Conservation (phyloP, 1,140 invertebrate genomes). For the Helicoverpa armigera region DNA sequence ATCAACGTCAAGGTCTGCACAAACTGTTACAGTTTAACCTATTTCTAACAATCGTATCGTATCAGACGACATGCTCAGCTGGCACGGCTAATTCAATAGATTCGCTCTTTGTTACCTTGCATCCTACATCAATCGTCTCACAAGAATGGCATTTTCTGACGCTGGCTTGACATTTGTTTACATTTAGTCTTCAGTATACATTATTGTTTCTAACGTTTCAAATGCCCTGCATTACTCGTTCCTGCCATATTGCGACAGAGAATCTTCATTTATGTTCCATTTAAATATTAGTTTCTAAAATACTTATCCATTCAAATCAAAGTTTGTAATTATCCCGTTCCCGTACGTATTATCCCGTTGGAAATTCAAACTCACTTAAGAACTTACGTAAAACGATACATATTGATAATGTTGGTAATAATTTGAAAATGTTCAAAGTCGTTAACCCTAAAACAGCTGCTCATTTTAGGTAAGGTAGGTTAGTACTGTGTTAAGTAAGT, state of each 20-base stretch:
- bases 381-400: neutral
- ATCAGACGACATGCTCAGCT: neutral
- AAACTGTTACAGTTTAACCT: neutral
- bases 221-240: neutral
- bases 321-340: no score
- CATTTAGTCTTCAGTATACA: neutral
- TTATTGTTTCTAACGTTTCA: constrained; percentile 3
- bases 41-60: neutral
- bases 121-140: neutral
- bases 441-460: constrained; percentile 5
- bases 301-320: neutral
- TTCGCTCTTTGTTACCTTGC: constrained; percentile 22
- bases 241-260: neutral
- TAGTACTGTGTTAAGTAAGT: neutral
- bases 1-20: neutral
- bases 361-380: neutral
- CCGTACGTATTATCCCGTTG: no score
- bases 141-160: neutral
- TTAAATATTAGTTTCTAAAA: neutral
- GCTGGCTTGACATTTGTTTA: constrained; percentile 7
- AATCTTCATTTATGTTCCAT: neutral
- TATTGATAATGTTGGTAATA: neutral
- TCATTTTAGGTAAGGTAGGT: neutral
- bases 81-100: neutral
- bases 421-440: constrained; percentile 20